phyloP scores from a whole-genome alignment of 2,888 invertebrate genomes.

The Phoenoteleia sp. region DNA sequence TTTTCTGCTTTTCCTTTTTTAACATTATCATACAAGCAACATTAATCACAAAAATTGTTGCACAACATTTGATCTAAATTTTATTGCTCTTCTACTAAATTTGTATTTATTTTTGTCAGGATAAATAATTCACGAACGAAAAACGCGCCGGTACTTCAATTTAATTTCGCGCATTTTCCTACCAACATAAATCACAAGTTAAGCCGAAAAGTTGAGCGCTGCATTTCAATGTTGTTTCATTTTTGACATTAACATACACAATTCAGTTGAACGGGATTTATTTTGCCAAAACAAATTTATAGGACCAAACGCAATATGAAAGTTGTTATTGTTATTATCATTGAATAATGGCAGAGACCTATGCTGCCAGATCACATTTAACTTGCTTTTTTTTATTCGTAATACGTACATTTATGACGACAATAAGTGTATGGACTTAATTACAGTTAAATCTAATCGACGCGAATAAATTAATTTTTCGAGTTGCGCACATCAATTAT shows the following conservation, averaged over 20 bases:
- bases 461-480: not conserved
- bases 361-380: no score
- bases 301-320: not conserved
- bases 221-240: conserved; percentile 24
- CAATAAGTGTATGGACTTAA: not conserved
- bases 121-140: conserved; percentile 1
- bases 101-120: conserved; percentile 4
- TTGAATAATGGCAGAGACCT: no score
- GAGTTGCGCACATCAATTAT: not conserved
- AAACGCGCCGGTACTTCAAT: conserved; percentile 1
- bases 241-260: conserved; percentile 43
- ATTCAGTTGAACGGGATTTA: conserved; percentile 25
- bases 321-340: no score
- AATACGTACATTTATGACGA: not conserved
- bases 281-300: conserved; percentile 14
- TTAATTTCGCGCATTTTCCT: conserved; percentile 17
- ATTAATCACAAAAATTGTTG: no score
- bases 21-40: no score
- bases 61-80: no score
- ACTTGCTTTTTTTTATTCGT: no score
- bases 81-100: not conserved
- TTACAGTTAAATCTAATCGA: not conserved
- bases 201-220: conserved; percentile 37
- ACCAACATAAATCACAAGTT: conserved; percentile 24
- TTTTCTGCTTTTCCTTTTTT: no score